Evolutionary conservation across 2,797 vertebrate genomes (phyloP), one percentile per base, ranked within the genome.

Genomic region (Dendrocincla fuliginosa): DNA sequence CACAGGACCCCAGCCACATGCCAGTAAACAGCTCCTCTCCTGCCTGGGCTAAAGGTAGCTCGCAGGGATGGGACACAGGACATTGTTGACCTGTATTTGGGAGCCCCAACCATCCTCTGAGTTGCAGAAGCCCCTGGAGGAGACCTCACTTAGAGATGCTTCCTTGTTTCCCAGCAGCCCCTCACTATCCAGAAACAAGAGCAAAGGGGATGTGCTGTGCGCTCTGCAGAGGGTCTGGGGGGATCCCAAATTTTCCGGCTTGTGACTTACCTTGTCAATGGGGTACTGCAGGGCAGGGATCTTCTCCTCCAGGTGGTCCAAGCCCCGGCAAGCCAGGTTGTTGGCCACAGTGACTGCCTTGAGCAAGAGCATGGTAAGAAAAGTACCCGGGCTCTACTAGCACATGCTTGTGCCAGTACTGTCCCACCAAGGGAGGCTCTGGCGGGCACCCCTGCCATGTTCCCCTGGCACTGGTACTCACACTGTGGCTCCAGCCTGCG

Each of bases 251-350:
- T 20, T 44, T 57, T 53, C 84, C 42, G 37, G 14, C 9, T 55
- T 11, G 4, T 53, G 55, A 63, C 88, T 97, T 93, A 98, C 98
- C 97, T 98, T 98, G 39, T 98, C 97, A 0, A 98, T 98, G 0
- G 98, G 98, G 82, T 98, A 98, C 76, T 98, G 98, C 30, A 98
- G 97, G 5, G 98, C 98, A 8, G 98, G 98, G 85, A 98, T 98
- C 96, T 97, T 98, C 84, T 98, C 97, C 90, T 98, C 98, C 33
- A 98, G 94, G 65, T 96, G 97, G 84, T 98, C 98, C 93, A 98
- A 94, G 76, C 98, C 98, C 49, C 97, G 96, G 85, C 98, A 98
- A 37, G 98, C 98, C 94, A 98, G 73, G 42, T 88, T 86, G 20
- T 98, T 98, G 64, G 97, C 98, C 65, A 97, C 97, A 85, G 93